These are phyloP conservation scores for Heliocidaris erythrogramma DNA, from an alignment of 35 echinoderm and acorn worm species.

Conservation along the genomic window DNA sequence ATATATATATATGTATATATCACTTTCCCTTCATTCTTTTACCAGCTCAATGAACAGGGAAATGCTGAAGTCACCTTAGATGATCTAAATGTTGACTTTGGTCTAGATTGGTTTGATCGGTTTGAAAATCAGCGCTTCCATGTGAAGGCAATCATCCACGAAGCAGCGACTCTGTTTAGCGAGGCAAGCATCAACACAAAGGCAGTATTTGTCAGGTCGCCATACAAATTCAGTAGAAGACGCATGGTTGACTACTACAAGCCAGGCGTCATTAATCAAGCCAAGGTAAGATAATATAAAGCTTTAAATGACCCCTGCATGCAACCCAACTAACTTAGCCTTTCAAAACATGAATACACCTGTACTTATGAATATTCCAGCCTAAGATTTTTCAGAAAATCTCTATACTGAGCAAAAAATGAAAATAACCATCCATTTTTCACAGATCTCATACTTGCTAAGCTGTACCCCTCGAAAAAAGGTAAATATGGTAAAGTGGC, in stretches of 20 bases:
- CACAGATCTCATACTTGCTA: too few relatives aligned
- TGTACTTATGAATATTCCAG: too few relatives aligned
- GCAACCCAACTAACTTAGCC: too few relatives aligned
- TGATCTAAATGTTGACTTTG: neutral
- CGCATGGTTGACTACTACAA: neutral
- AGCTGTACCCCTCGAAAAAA: too few relatives aligned
- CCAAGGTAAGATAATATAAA: neutral
- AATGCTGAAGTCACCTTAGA: neutral
- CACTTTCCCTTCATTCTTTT: neutral
- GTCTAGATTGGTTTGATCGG: neutral
- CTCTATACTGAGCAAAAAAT: too few relatives aligned
- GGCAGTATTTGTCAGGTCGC: neutral
- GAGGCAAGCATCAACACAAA: neutral
- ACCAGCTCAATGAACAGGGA: neutral
- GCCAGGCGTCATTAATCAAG: neutral
- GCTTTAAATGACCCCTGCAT: too few relatives aligned
- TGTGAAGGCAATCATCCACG: neutral
- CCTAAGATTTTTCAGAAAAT: too few relatives aligned
- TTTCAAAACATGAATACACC: too few relatives aligned
- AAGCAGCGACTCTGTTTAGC: neutral
- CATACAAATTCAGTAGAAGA: neutral
- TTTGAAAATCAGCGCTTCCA: neutral
- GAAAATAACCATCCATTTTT: too few relatives aligned
- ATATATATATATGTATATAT: too few relatives aligned
- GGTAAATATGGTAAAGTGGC: too few relatives aligned